A percentile compares a stretch with the other conserved stretches of the same genome.
phyloP scores from a whole-genome alignment of 2,888 invertebrate genomes.

The Phymatocera aterrima region DNA sequence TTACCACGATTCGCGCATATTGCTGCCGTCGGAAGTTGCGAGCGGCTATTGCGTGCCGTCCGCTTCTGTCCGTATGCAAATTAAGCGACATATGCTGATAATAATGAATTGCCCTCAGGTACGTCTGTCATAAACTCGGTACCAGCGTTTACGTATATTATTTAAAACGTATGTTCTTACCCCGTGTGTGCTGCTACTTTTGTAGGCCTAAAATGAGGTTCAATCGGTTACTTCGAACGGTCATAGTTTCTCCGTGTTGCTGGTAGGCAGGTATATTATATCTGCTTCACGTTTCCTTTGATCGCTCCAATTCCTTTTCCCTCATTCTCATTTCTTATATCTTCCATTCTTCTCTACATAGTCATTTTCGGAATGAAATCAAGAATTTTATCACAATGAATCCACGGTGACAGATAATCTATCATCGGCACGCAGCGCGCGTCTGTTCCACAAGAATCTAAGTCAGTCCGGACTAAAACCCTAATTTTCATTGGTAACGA shows the following conservation, averaged over 20 bases:
- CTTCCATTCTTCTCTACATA: not conserved
- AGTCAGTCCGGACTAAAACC: not conserved
- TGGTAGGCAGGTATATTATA: not conserved
- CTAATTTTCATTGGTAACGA: not conserved
- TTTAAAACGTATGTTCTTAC: conserved; percentile 10
- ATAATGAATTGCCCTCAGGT: conserved; percentile 45
- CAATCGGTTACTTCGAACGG: conserved; percentile 31
- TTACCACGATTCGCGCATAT: conserved; percentile 28
- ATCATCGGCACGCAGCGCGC: not conserved
- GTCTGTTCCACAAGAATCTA: conserved; percentile 5
- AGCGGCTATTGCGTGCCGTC: conserved; percentile 16
- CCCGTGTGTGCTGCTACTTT: not conserved
- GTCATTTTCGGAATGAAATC: not conserved
- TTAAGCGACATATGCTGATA: conserved; percentile 45
- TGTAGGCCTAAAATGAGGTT: conserved; percentile 37
- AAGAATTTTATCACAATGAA: not conserved
- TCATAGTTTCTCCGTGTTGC: not conserved
- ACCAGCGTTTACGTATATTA: conserved; percentile 13
- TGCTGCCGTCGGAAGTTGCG: conserved; percentile 41
- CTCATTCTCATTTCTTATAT: too few relatives aligned
- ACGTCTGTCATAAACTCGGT: conserved; percentile 19
- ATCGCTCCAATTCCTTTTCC: not conserved
- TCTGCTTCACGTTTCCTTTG: not conserved
- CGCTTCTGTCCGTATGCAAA: conserved; percentile 33
- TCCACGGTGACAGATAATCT: not conserved